phyloP scores from a whole-genome alignment of 2,113 vertebrate species.

The Petrocephalus zakoni region DNA sequence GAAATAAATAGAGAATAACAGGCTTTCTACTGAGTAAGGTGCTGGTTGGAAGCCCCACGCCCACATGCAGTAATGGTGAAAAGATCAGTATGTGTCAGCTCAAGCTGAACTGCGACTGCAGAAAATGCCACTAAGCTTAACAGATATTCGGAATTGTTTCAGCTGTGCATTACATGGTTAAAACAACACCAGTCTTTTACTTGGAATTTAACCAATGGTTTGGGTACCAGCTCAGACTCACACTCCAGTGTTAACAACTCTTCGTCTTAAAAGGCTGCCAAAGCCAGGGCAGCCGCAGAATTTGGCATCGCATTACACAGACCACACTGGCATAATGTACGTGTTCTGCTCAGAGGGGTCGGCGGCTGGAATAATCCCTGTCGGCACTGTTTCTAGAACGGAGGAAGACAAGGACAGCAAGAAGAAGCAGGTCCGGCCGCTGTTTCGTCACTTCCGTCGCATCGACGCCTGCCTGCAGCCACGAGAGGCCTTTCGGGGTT shows the following conservation, averaged over 20 bases:
- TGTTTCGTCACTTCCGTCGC: constrained; percentile 90
- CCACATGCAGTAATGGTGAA: neutral
- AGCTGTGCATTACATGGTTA: neutral
- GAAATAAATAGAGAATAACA: neutral
- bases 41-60: neutral
- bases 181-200: neutral
- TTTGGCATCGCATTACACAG: neutral
- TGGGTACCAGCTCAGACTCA: neutral
- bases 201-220: neutral
- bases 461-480: constrained; percentile 94
- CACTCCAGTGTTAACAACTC: neutral
- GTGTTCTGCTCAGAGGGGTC: neutral
- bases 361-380: neutral
- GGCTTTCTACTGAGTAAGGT: neutral
- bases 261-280: neutral
- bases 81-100: neutral
- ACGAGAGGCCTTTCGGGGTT: constrained; percentile 88
- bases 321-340: neutral
- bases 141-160: neutral
- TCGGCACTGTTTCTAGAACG: constrained; percentile 30
- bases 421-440: constrained; percentile 86
- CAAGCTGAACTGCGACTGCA: neutral
- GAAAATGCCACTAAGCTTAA: neutral
- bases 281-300: neutral
- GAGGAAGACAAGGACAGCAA: constrained; percentile 79